Base-by-base conservation (phyloP, 2,797 vertebrate species). In the Melanotaenia pygmaea region DNA sequence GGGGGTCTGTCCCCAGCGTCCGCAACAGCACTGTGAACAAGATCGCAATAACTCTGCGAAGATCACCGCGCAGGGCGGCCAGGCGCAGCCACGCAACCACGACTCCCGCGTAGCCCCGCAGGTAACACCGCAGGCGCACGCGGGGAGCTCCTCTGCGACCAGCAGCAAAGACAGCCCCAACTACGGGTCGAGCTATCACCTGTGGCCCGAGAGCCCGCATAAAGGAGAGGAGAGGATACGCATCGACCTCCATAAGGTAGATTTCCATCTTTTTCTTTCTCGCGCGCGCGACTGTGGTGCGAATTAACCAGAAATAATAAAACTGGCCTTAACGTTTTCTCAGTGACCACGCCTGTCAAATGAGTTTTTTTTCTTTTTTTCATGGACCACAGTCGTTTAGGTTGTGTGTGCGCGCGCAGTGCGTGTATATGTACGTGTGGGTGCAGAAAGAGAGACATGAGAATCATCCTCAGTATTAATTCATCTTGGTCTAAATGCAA, bases 161-260 rank as follows among this genome's bases (percentile, higher is more conserved):
- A 88, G 93, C 88, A 91, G 88, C 87, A 90, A 82, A 83, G 91
- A 90, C 91, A 94, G 93, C 88, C 91, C 91, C 66, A 91, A 92
- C 88, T 92, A 94, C 92, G 93, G 92, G 89, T 94, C 94, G 14
- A 94, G 94, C 92, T 93, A 93, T 92, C 93, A 94, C 90, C 93
- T 95, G 94, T 95, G 94, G 94, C 93, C 93, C 26, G 93, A 93
- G 92, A 93, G 91, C 85, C 91, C 91, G 82, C 91, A 93, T 77
- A 92, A 92, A 88, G 93, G 89, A 71, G 93, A 93, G 80, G 89
- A 91, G 90, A 81, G 91, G 89, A 92, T 92, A 51, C 88, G 84
- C 92, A 90, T 92, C 85, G 93, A 94, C 76, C 92, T 86, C 81
- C 91, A 91, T 76, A 88, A 94, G 94, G 93, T 94, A 91, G 12